Evolutionary conservation across 2,113 vertebrate species (phyloP).

Genomic region (Zosterops japonicus): DNA sequence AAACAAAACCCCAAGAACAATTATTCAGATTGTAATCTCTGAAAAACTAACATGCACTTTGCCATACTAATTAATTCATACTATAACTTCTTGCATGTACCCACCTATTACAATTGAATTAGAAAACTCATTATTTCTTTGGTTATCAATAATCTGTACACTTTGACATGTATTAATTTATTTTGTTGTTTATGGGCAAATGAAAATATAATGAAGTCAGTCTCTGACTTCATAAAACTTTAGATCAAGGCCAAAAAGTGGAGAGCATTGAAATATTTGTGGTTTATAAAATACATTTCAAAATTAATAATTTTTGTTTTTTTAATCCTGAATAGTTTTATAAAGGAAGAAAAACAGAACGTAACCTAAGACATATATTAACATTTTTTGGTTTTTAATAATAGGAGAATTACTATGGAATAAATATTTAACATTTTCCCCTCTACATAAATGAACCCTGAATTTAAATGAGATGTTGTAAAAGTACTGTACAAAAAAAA

Average conservation of each 20-base stretch:
- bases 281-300: neutral
- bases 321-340: neutral
- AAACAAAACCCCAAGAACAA: neutral
- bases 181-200: neutral
- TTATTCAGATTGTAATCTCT: neutral
- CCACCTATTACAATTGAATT: neutral
- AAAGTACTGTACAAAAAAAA: neutral
- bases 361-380: neutral
- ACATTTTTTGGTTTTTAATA: neutral
- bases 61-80: neutral
- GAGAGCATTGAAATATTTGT: neutral
- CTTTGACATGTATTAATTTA: neutral
- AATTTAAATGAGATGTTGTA: constrained; percentile 1
- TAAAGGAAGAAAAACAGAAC: neutral
- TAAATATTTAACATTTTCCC: neutral
- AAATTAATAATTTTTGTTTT: neutral
- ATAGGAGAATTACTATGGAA: neutral
- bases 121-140: neutral
- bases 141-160: neutral
- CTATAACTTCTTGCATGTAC: neutral
- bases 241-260: neutral
- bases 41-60: constrained; percentile 11
- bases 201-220: neutral
- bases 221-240: neutral
- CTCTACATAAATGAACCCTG: neutral